A percentile compares a stretch with the other conserved stretches of the same genome.
Evolutionary conservation across 1,140 invertebrate species (phyloP).

Genomic region (Rhyzopertha dominica): DNA sequence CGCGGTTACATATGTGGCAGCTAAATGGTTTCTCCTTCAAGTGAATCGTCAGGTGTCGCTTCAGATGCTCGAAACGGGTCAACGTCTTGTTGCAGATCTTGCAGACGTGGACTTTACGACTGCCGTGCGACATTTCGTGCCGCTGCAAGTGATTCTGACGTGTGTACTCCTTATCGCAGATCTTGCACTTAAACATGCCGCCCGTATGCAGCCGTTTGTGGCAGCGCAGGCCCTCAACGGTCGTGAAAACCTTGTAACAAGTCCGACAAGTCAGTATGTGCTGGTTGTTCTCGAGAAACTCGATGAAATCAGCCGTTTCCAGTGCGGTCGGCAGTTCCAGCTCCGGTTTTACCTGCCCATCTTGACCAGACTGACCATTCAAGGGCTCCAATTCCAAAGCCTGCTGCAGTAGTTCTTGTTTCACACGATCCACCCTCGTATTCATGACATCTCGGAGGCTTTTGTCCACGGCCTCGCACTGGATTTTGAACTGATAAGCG

Average conservation of each 20-base stretch:
- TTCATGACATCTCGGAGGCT: slow-evolving; percentile 33
- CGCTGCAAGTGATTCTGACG: slow-evolving; percentile 35
- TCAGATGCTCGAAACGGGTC: slow-evolving; percentile 40
- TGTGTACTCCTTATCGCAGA: slow-evolving; percentile 40
- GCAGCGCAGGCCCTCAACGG: slow-evolving; percentile 36
- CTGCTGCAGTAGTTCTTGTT: slow-evolving; percentile 29
- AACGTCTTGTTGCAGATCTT: slow-evolving; percentile 43
- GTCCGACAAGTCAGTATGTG: slow-evolving; percentile 36
- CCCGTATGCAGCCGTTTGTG: slow-evolving; percentile 39
- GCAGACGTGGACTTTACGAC: slow-evolving; percentile 40
- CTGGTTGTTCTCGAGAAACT: slow-evolving; percentile 38
- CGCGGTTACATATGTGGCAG: slow-evolving; percentile 51
- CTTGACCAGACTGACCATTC: background rate
- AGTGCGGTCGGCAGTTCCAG: background rate
- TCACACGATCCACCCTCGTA: slow-evolving; percentile 33
- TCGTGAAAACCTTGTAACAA: slow-evolving; percentile 40
- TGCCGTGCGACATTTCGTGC: slow-evolving; percentile 37
- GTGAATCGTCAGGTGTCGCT: slow-evolving; percentile 40
- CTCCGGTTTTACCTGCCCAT: too few relatives aligned
- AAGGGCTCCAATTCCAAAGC: slow-evolving; percentile 21
- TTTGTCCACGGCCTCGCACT: slow-evolving; percentile 34
- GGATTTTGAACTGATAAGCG: slow-evolving; percentile 38
- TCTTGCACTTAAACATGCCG: slow-evolving; percentile 38
- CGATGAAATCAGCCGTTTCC: slow-evolving; percentile 29
- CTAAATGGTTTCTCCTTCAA: slow-evolving; percentile 47